phyloP scores from a whole-genome alignment of 2,797 vertebrate genomes.

The Graptemys geographica region DNA sequence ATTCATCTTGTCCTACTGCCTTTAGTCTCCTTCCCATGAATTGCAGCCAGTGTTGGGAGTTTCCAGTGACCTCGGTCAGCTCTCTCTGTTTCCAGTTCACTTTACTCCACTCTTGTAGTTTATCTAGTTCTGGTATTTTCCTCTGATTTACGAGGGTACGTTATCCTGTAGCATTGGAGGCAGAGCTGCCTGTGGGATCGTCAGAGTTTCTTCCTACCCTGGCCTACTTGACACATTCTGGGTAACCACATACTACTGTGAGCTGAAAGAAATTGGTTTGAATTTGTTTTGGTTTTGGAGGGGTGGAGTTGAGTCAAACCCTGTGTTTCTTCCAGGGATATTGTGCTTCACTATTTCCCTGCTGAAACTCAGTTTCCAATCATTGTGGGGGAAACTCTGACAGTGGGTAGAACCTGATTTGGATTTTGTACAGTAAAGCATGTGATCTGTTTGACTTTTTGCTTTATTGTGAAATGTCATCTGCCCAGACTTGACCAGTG shows the following conservation, averaged over 20 bases:
- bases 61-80: slow-evolving; percentile 12
- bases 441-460: neutral
- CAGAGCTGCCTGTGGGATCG: slow-evolving; percentile 11
- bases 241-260: neutral
- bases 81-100: slow-evolving; percentile 30
- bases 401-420: neutral
- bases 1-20: too few relatives aligned
- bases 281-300: slow-evolving; percentile 50
- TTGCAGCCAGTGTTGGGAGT: slow-evolving; percentile 25
- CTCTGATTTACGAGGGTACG: neutral
- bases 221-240: too few relatives aligned
- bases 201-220: neutral
- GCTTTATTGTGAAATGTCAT: neutral
- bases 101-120: slow-evolving; percentile 4
- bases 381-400: neutral
- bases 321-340: slow-evolving; percentile 39
- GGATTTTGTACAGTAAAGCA: neutral
- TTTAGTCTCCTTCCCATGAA: neutral
- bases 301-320: slow-evolving; percentile 46
- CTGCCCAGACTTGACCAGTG: neutral
- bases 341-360: slow-evolving; percentile 49
- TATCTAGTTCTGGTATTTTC: neutral
- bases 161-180: neutral
- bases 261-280: slow-evolving; percentile 38
- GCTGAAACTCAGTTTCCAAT: neutral